Conservation (phyloP, 2,797 vertebrate genomes). For the Steatocranus sp. region DNA sequence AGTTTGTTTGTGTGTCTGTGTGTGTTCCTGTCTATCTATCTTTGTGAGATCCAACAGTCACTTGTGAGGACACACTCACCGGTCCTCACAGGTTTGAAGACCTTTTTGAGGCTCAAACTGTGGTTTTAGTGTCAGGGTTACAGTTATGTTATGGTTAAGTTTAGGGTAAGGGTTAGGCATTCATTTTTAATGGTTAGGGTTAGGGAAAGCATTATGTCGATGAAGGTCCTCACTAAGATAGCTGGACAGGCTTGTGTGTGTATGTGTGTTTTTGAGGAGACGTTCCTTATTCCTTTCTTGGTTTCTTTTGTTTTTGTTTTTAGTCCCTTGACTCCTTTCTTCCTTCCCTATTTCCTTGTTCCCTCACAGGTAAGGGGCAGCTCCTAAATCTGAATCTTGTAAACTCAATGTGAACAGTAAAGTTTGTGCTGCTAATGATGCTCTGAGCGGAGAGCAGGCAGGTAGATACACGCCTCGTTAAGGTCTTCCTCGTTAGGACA, state of each 20-base stretch:
- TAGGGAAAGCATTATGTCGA: background rate
- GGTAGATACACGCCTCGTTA: background rate
- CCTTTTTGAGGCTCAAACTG: background rate
- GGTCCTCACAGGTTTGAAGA: background rate
- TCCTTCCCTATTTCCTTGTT: background rate
- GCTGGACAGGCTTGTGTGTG: background rate
- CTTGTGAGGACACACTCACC: no score
- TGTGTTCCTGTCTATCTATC: background rate
- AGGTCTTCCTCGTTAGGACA: background rate
- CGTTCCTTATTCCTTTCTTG: background rate
- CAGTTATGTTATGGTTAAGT: background rate
- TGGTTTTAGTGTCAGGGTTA: background rate
- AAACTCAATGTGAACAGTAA: background rate
- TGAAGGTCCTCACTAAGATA: no score
- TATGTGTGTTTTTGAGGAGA: background rate
- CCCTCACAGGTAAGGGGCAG: background rate
- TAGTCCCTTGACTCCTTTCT: background rate
- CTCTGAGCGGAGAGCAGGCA: background rate
- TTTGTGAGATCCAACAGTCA: background rate
- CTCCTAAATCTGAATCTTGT: background rate
- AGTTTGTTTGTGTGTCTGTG: accelerated
- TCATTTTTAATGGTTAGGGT: background rate
- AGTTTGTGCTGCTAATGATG: background rate
- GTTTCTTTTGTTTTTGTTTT: background rate
- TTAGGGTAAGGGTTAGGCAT: background rate